Conservation (phyloP, 2,888 invertebrate genomes). For the Frankliniella fusca region DNA sequence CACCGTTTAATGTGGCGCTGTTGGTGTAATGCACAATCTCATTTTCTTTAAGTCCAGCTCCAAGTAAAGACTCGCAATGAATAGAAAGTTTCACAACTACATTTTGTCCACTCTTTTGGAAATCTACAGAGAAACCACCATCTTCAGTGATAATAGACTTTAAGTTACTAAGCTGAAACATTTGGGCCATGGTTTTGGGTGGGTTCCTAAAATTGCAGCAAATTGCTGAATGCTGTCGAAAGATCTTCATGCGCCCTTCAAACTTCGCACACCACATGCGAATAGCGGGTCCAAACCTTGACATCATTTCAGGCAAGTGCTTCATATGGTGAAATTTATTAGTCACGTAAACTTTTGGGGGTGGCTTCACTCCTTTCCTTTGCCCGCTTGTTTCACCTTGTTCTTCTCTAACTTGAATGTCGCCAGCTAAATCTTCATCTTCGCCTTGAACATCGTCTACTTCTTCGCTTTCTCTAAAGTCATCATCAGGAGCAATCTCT, state of each 20-base stretch:
- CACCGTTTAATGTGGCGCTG: neutral
- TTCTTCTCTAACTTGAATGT: no score
- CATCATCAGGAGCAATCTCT: no score
- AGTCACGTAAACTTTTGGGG: neutral
- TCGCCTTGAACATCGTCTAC: neutral
- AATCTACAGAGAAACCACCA: neutral
- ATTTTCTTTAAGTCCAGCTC: neutral
- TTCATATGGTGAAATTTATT: neutral
- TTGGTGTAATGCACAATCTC: neutral
- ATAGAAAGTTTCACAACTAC: neutral
- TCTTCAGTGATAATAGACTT: neutral
- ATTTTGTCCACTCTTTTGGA: no score
- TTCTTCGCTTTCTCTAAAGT: neutral
- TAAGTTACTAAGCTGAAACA: neutral
- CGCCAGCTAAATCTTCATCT: no score
- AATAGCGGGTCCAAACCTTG: neutral
- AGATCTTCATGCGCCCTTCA: neutral
- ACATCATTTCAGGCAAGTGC: neutral
- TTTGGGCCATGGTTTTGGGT: neutral
- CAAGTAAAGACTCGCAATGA: neutral
- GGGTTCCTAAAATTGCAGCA: constrained; percentile 2
- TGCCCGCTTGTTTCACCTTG: no score
- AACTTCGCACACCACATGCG: neutral
- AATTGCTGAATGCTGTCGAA: neutral
- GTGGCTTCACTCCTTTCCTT: no score